phyloP scores from a whole-genome alignment of 2,888 invertebrate genomes.

The Timema podura region DNA sequence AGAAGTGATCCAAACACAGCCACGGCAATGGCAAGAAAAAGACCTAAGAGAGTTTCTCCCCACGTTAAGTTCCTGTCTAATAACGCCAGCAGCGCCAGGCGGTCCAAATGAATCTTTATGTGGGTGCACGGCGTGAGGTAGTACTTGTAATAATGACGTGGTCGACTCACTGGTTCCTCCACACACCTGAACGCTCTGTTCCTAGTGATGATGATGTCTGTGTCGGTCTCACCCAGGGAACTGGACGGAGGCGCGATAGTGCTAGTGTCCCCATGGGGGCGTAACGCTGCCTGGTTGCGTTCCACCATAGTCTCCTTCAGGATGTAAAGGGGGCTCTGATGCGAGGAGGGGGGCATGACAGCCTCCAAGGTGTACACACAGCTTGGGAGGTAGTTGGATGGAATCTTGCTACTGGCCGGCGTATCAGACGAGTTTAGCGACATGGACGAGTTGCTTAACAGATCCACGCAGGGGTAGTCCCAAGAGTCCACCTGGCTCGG shows the following conservation, averaged over 20 bases:
- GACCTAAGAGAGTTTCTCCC: constrained; percentile 75
- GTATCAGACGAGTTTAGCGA: constrained; percentile 46
- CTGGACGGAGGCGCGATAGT: constrained; percentile 43
- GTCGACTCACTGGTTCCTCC: constrained; percentile 47
- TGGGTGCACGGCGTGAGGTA: constrained; percentile 38
- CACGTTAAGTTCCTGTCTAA: constrained; percentile 88
- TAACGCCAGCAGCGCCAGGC: constrained; percentile 84
- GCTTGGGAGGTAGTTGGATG: constrained; percentile 18
- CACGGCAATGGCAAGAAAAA: constrained; percentile 78
- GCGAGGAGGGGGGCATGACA: constrained; percentile 20
- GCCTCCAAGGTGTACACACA: constrained; percentile 30
- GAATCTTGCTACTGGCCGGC: constrained; percentile 13
- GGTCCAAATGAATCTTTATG: constrained; percentile 72
- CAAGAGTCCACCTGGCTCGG: neutral
- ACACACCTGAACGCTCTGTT: constrained; percentile 54
- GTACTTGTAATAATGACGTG: constrained; percentile 67
- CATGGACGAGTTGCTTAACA: constrained; percentile 44
- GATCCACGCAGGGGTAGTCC: neutral
- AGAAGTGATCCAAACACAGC: constrained; percentile 81
- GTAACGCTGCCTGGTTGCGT: constrained; percentile 37
- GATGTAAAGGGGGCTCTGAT: constrained; percentile 37
- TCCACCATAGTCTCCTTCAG: constrained; percentile 40
- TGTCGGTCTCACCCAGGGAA: constrained; percentile 54
- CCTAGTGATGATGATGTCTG: constrained; percentile 52
- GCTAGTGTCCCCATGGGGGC: constrained; percentile 24